Conservation (phyloP, 2,888 invertebrate species). For the Gortyna flavago region DNA sequence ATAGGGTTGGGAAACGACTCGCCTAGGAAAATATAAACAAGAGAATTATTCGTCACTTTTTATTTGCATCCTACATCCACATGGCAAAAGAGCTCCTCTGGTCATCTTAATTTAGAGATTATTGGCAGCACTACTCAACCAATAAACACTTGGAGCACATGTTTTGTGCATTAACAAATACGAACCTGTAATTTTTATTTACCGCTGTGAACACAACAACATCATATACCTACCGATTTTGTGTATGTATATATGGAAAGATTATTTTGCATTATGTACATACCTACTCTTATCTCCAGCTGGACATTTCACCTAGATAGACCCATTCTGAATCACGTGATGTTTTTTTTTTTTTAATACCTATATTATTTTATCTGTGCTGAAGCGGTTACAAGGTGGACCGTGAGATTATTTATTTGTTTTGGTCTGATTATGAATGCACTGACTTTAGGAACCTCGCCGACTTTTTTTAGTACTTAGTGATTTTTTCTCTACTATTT, state of each 20-base stretch:
- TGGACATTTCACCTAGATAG: constrained; percentile 41
- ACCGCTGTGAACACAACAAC: constrained; percentile 23
- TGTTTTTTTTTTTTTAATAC: constrained; percentile 44
- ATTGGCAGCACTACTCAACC: constrained; percentile 26
- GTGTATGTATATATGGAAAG: constrained; percentile 1
- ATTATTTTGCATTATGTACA: constrained; percentile 11
- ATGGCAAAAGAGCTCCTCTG: constrained; percentile 19
- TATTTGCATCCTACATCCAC: constrained; percentile 7
- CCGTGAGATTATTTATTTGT: constrained; percentile 25
- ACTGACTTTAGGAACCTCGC: neutral
- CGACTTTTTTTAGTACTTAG: neutral
- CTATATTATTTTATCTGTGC: constrained; percentile 25
- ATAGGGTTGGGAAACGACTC: neutral
- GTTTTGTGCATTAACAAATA: constrained; percentile 34
- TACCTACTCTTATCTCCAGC: constrained; percentile 28
- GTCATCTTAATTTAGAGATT: constrained; percentile 15
- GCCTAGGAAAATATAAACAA: neutral
- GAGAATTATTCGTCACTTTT: constrained; percentile 11
- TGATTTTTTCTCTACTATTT: no score
- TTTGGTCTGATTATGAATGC: constrained; percentile 27
- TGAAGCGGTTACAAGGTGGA: constrained; percentile 28
- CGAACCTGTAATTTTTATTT: constrained; percentile 32
- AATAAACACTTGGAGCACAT: constrained; percentile 18
- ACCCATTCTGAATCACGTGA: constrained; percentile 23
- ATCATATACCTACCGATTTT: constrained; percentile 17